A percentile compares a stretch with the other conserved stretches of the same genome.
phyloP scores from a whole-genome alignment of 2,888 invertebrate genomes.

The Hydrotaea diabolus region DNA sequence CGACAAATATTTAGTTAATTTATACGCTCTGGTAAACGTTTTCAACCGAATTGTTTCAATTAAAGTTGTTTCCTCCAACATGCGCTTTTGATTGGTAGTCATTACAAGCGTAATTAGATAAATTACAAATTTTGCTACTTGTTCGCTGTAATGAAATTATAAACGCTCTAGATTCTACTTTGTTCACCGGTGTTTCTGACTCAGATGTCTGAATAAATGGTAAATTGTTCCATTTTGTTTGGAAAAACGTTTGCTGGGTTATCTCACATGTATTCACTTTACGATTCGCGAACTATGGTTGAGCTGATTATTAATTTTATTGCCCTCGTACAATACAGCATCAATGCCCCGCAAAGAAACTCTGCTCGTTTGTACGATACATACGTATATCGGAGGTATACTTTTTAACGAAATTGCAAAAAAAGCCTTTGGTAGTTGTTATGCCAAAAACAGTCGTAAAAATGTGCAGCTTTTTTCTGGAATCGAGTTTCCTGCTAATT shows the following conservation, averaged over 20 bases:
- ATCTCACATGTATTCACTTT: neutral
- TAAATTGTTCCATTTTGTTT: neutral
- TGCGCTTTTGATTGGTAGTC: too few species aligned
- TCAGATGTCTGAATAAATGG: too few species aligned
- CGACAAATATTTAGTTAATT: too few species aligned
- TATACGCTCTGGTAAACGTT: too few species aligned
- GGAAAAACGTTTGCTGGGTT: neutral
- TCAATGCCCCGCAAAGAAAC: neutral
- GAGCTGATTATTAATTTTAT: conserved; percentile 35
- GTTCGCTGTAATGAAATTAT: too few species aligned
- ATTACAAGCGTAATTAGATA: too few species aligned
- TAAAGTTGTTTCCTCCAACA: too few species aligned
- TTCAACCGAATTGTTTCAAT: too few species aligned
- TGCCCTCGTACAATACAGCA: conserved; percentile 17
- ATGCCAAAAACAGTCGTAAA: conserved; percentile 58
- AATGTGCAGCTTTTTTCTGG: conserved; percentile 44
- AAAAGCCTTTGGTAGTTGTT: conserved; percentile 51
- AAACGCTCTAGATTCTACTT: too few species aligned
- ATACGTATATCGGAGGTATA: neutral
- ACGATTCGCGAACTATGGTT: neutral
- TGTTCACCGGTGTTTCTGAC: too few species aligned
- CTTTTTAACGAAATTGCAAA: conserved; percentile 24
- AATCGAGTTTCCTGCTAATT: conserved; percentile 23
- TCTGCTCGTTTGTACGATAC: neutral
- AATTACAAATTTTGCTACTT: too few species aligned